Conservation (phyloP, 2,888 invertebrate species). For the Agonopterix alstromeriana region DNA sequence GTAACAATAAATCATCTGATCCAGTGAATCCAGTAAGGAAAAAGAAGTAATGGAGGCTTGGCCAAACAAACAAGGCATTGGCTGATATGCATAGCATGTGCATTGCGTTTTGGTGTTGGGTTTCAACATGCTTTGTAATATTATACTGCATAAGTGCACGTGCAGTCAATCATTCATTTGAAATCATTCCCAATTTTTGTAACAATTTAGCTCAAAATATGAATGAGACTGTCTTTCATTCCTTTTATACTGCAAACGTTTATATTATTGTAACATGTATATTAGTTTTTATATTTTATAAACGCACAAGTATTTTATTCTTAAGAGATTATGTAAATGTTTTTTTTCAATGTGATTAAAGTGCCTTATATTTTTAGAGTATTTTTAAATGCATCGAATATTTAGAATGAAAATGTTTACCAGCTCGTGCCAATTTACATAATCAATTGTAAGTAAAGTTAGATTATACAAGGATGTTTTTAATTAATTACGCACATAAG, state of each 20-base stretch:
- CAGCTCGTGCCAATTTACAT: slow-evolving; percentile 60
- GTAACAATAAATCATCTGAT: not conserved
- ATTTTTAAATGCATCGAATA: slow-evolving; percentile 18
- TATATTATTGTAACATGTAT: not conserved
- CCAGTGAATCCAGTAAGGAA: too few relatives aligned
- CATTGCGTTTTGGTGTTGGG: too few relatives aligned
- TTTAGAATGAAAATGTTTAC: slow-evolving; percentile 27
- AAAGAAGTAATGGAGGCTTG: too few relatives aligned
- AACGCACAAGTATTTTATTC: slow-evolving; percentile 32
- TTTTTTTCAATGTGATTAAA: slow-evolving; percentile 41
- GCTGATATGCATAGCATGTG: too few relatives aligned
- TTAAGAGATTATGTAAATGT: slow-evolving; percentile 23
- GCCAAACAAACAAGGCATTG: too few relatives aligned
- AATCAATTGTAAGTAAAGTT: not conserved
- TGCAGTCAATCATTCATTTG: too few relatives aligned
- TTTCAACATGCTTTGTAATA: too few relatives aligned
- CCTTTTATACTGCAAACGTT: slow-evolving; percentile 18
- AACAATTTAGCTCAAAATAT: slow-evolving; percentile 1
- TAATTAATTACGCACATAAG: too few relatives aligned
- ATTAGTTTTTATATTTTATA: slow-evolving; percentile 12
- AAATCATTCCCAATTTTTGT: too few relatives aligned
- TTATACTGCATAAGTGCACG: too few relatives aligned
- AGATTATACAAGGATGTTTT: too few relatives aligned
- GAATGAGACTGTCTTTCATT: slow-evolving; percentile 47
- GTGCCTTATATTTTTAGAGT: slow-evolving; percentile 51